phyloP scores from a whole-genome alignment of 2,113 vertebrate genomes.

The Sander vitreus region DNA sequence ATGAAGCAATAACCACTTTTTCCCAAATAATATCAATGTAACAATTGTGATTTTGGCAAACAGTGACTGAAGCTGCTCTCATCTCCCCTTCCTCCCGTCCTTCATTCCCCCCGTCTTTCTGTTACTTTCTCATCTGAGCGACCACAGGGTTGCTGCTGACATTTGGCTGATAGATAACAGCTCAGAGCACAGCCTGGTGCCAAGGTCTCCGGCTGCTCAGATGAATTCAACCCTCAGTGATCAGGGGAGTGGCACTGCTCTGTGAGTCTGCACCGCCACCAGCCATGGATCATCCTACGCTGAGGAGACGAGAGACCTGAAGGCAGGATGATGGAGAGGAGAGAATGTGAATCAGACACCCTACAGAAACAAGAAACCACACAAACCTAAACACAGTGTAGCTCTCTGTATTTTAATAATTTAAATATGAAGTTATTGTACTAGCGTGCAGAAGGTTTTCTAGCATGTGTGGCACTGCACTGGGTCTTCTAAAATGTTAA shows the following conservation, averaged over 20 bases:
- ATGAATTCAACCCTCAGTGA: slow-evolving; percentile 40
- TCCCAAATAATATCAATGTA: not conserved
- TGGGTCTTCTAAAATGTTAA: no score
- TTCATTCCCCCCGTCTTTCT: slow-evolving; percentile 4
- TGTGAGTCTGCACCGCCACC: slow-evolving; percentile 24
- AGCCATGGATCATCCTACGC: slow-evolving; percentile 43
- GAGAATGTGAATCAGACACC: slow-evolving; percentile 26
- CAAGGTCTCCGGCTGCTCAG: slow-evolving; percentile 52
- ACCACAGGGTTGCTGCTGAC: slow-evolving; percentile 42
- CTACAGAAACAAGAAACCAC: not conserved
- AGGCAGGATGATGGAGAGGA: not conserved
- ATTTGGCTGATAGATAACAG: slow-evolving; percentile 58
- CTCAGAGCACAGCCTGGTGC: slow-evolving; percentile 42
- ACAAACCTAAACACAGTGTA: not conserved
- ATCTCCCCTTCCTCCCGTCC: not conserved
- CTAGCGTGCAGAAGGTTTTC: no score
- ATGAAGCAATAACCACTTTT: not conserved
- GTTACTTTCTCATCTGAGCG: slow-evolving; percentile 63
- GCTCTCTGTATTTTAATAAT: not conserved
- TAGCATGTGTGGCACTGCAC: no score
- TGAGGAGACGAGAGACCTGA: slow-evolving; percentile 8
- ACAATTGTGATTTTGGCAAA: slow-evolving; percentile 18
- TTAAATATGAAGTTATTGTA: not conserved
- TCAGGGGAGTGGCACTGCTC: slow-evolving; percentile 24
- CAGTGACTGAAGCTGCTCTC: not conserved